Evolutionary conservation across 1,140 invertebrate genomes (phyloP), one percentile per base, ranked within the genome.

Genomic region (Scylla paramamosain): DNA sequence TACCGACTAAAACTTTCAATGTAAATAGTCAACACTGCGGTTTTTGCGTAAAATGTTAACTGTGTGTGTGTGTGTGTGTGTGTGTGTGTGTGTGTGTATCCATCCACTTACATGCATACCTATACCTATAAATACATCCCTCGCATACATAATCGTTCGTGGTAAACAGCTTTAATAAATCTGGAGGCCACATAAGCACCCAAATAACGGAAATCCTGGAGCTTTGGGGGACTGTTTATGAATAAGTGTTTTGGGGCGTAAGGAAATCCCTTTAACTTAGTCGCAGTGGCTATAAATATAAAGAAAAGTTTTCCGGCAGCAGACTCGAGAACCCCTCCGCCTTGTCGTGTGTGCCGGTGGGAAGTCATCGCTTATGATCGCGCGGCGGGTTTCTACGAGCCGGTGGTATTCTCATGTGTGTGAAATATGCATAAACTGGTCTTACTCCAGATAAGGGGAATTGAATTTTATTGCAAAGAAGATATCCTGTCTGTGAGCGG

Each of bases 381-480:
- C 25, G 20, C n/a, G 12, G 20, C 67, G 25, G 12, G 20, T 77
- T n/a, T 25, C 25, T 20, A 7, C n/a, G 67, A 25, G 20, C 8
- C 25, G 20, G 25, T 77, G 67, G 20, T 77, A 12, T n/a, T 7
- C 25, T 77, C 4, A 12, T 20, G 67, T 20, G 67, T 39, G 67
- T n/a, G 67, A n/a, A 77, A 77, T 77, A n/a, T n/a, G 67, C 67
- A 77, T 77, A 77, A 77, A 77, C 67, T 20, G 20, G 67, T 77
- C 67, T 77, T 77, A 77, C 20, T 77, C 25, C 12, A 77, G 67
- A 77, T 77, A 77, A 77, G 67, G 67, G 59, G n/a, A 77, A 77
- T 77, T 77, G 67, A 77, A 77, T 77, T 77, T 77, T 77, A 77
- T n/a, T 77, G 20, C 67, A 25, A 77, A 77, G n/a, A 77, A 77